Base-by-base conservation (phyloP, 2,113 vertebrate species). In the Pomatorhinus ruficollis region DNA sequence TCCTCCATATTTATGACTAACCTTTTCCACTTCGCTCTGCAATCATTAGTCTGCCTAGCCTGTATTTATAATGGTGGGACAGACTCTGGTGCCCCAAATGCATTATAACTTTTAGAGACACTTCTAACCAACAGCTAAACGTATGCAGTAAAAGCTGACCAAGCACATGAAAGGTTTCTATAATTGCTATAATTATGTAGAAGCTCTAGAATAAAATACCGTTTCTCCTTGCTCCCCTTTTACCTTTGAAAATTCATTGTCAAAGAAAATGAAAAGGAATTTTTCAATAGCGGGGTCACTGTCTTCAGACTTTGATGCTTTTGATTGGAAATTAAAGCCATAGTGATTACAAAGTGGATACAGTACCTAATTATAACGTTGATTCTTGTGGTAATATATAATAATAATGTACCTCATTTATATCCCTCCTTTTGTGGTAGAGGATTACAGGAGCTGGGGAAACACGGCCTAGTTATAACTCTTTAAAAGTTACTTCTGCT, bases 121-220 rank as follows among this genome's bases (percentile, higher is more conserved):
- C 82, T 89, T 93, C 86, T 68, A 92, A 71, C 79, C 72, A 87
- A 66, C 64, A 94, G 56, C 52, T 78, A 88, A 95, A 92, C 0
- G 4, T 89, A 45, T 30, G 61, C 80, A 90, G 64, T 94, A 93
- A 96, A 92, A 96, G 83, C 83, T 96, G 95, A 96, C 93, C 96
- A 94, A 95, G 90, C 87, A 88, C 88, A 87, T 90, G 66, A 95
- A 95, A 95, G 90, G 83, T 92, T 96, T 93, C 88, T 89, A 78
- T 96, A 96, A 97, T 97, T 93, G 76, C 90, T 95, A 59, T 95
- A 96, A 96, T 96, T 96, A 94, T 90, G 86, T 70, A 81, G 80
- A 78, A 92, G 83, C 79, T 92, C 93, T 95, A 93, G 76, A 95
- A 93, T 94, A 93, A 96, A 96, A 78, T 40, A 92, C 63, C 9